These are phyloP conservation scores for Ommatoiulus sabulosus DNA, from an alignment of 2,888 invertebrate species.

Conservation along the genomic window DNA sequence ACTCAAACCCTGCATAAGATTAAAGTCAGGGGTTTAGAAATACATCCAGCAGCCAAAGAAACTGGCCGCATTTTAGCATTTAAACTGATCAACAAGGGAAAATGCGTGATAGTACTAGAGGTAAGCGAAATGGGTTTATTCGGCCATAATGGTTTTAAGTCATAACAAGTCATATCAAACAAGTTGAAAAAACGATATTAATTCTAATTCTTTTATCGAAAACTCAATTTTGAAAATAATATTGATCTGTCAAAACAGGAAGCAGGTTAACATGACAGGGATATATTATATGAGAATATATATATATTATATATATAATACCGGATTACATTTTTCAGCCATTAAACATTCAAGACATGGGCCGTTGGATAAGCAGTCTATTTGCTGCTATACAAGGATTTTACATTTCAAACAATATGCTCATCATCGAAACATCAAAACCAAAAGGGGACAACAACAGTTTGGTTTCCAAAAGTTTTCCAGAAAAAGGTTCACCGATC, in stretches of 20 bases:
- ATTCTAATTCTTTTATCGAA: too few species aligned
- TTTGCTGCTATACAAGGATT: constrained; percentile 59
- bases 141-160: too few species aligned
- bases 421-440: constrained; percentile 33
- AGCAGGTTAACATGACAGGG: too few species aligned
- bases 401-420: not conserved
- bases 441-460: not conserved
- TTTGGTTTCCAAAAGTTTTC: not conserved
- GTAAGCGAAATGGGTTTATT: too few species aligned
- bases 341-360: constrained; percentile 59
- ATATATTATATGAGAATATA: too few species aligned
- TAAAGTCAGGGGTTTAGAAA: constrained; percentile 54
- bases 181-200: too few species aligned
- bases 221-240: too few species aligned
- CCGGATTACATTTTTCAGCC: constrained; percentile 56
- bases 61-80: constrained; percentile 59
- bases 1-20: not conserved
- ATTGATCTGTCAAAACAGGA: too few species aligned
- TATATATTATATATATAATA: too few species aligned
- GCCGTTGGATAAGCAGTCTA: constrained; percentile 60
- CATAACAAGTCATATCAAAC: too few species aligned
- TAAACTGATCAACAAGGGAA: constrained; percentile 57
- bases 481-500: not conserved
- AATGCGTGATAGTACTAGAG: constrained; percentile 57
- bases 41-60: constrained; percentile 59